Evolutionary conservation across 2,797 vertebrate genomes (phyloP), one percentile per base, ranked within the genome.

Genomic region (Semaprochilodus insignis): DNA sequence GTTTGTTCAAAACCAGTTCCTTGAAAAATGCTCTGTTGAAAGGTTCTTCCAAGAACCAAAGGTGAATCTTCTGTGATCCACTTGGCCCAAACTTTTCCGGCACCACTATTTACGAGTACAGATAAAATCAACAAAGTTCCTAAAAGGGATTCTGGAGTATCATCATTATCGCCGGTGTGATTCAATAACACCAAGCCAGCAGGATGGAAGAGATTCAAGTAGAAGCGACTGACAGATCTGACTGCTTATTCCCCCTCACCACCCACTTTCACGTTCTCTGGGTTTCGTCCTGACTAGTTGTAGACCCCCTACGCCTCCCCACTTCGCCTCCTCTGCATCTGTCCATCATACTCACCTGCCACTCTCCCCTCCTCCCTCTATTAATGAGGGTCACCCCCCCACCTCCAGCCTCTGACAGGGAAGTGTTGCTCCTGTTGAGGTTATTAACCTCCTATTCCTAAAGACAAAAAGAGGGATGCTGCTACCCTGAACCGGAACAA

Each of bases 281-380:
- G 17, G 19, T 31, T 70, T 77, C 48, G 65, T 6, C 19, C 21
- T 8, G 23, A 4, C 2, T 74, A n/a, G 6, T 74, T 27, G 25
- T 54, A 65, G 76, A 69, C 51, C 75, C 66, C 16, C 44, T 3
- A 27, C 11, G 11, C 60, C 23, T 25, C 27, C 15, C 75, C 65
- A 2, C 40, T 69, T 62, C 62, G 31, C 52, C 40, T 74, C 66
- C 54, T 67, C 51, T 34, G 19, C 80, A 80, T 82, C 82, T 86
- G 85, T 82, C 77, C 80, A 80, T 84, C 76, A 81, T 57, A 78
- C 27, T 21, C 11, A 19, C 62, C 74, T 59, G 40, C 31, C 66
- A 55, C 66, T 84, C 55, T 81, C 59, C 21, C 5, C 40, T 44
- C 8, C 72, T 34, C 31, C 25, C 69, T 62, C 66, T 40, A 48